A percentile compares a stretch with the other conserved stretches of the same genome.
Evolutionary conservation across 2,888 invertebrate species (phyloP).

Genomic region (Agrotis puta): DNA sequence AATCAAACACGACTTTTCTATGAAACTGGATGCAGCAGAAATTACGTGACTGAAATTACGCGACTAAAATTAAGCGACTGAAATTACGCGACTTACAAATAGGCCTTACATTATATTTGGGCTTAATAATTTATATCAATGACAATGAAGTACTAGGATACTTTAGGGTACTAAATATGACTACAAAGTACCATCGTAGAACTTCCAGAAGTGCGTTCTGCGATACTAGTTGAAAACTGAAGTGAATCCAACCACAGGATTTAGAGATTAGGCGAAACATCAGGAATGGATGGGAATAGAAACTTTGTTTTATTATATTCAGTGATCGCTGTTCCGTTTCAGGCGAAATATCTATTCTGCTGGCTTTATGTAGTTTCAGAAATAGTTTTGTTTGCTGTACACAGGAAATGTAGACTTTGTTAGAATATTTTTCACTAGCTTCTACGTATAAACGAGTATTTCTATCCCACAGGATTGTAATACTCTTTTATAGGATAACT

Average conservation of each 20-base stretch:
- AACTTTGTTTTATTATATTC: slow-evolving; percentile 52
- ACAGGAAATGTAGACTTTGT: background rate
- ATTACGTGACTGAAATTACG: too few relatives aligned
- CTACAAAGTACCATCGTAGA: slow-evolving; percentile 4
- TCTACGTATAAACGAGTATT: too few relatives aligned
- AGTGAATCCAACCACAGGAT: slow-evolving; percentile 4
- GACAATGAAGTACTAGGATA: background rate
- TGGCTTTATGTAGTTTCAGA: slow-evolving; percentile 12
- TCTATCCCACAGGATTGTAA: too few relatives aligned
- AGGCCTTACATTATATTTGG: too few relatives aligned
- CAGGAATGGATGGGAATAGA: slow-evolving; percentile 34
- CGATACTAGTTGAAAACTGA: slow-evolving; percentile 23
- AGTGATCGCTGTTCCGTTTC: slow-evolving; percentile 33
- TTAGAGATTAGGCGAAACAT: slow-evolving; percentile 40
- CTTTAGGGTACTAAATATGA: background rate
- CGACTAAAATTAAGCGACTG: too few relatives aligned
- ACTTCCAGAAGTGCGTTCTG: slow-evolving; percentile 6
- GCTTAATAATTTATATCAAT: background rate
- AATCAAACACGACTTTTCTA: too few relatives aligned
- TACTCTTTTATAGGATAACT: too few relatives aligned
- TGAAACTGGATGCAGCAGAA: too few relatives aligned
- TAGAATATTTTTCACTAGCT: background rate
- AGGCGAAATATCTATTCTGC: slow-evolving; percentile 40
- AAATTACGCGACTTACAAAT: too few relatives aligned
- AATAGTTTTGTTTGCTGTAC: slow-evolving; percentile 9